Conservation (phyloP, 2,888 invertebrate species). For the Andrena chrysosceles region DNA sequence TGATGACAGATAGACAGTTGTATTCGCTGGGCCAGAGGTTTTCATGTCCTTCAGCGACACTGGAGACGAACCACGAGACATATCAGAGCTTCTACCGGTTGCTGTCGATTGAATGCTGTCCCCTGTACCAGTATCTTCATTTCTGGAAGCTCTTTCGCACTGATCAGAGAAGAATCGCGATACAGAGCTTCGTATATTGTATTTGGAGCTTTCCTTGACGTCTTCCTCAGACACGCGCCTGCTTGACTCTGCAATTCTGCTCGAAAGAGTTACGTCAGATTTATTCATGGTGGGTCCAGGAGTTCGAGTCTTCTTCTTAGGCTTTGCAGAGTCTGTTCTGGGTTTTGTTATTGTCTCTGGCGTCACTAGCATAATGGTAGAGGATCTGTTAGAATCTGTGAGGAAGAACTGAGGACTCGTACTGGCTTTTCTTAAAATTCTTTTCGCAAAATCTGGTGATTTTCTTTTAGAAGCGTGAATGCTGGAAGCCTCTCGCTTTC, state of each 20-base stretch:
- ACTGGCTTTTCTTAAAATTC: constrained; percentile 3
- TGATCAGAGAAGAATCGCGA: constrained; percentile 47
- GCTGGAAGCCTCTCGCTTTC: neutral
- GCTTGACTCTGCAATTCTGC: neutral
- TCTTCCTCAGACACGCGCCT: neutral
- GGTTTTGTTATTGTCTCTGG: constrained; percentile 43
- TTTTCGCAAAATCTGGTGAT: neutral
- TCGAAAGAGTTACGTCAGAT: neutral
- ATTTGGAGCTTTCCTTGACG: constrained; percentile 7
- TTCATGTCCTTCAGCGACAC: constrained; percentile 25
- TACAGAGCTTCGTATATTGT: constrained; percentile 32
- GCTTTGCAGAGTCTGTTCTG: neutral
- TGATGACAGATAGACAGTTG: constrained; percentile 11
- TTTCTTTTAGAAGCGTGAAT: neutral
- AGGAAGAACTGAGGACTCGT: constrained; percentile 52
- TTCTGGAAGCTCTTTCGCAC: constrained; percentile 10
- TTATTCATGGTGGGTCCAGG: neutral
- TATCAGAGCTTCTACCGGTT: neutral
- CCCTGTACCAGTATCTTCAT: neutral
- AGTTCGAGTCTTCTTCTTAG: neutral
- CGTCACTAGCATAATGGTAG: constrained; percentile 49
- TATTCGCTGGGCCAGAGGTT: neutral
- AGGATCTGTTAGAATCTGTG: constrained; percentile 51
- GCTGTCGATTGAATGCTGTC: neutral
- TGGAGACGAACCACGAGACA: constrained; percentile 26